Percentiles rank a stretch among this genome's conserved stretches.
Evolutionary conservation across 1,140 invertebrate genomes (phyloP).

Genomic region (Drosophila yakuba): DNA sequence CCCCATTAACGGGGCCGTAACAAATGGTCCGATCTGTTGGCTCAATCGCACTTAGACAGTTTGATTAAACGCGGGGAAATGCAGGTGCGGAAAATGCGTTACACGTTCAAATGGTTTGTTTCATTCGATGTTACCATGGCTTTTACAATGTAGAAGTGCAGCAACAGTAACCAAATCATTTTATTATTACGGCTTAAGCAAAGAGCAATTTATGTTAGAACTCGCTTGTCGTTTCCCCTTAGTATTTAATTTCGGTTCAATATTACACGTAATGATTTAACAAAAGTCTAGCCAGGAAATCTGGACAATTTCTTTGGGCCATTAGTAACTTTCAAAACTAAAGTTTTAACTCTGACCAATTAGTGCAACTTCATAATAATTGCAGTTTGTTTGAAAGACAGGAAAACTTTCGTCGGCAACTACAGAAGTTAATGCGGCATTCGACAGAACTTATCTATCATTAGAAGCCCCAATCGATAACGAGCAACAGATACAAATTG

Average conservation of each 20-base stretch:
- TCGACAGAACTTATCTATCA: slow-evolving; percentile 40
- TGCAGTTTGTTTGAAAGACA: slow-evolving; percentile 5
- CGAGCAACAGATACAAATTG: slow-evolving; percentile 22
- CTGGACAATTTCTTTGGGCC: not conserved
- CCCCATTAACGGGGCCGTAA: slow-evolving; percentile 41
- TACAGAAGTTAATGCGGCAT: slow-evolving; percentile 21
- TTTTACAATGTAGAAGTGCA: not conserved
- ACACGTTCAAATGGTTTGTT: not conserved
- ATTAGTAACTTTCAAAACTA: not conserved
- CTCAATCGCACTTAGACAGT: not conserved
- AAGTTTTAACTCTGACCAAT: slow-evolving; percentile 4
- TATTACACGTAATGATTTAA: not conserved
- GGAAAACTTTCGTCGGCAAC: slow-evolving; percentile 15
- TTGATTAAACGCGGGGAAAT: slow-evolving; percentile 1
- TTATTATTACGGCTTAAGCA: too few species aligned
- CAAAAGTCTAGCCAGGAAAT: not conserved
- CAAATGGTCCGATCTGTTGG: slow-evolving; percentile 41
- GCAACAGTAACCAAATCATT: too few species aligned
- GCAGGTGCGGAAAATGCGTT: slow-evolving; percentile 2
- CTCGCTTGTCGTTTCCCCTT: too few species aligned
- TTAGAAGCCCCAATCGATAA: slow-evolving; percentile 22
- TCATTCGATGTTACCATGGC: not conserved
- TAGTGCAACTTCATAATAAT: slow-evolving; percentile 2
- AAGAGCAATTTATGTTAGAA: too few species aligned
- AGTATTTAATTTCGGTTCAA: too few species aligned